Evolutionary conservation across 2,113 vertebrate species (phyloP).

Genomic region (Paramisgurnus dabryanus): DNA sequence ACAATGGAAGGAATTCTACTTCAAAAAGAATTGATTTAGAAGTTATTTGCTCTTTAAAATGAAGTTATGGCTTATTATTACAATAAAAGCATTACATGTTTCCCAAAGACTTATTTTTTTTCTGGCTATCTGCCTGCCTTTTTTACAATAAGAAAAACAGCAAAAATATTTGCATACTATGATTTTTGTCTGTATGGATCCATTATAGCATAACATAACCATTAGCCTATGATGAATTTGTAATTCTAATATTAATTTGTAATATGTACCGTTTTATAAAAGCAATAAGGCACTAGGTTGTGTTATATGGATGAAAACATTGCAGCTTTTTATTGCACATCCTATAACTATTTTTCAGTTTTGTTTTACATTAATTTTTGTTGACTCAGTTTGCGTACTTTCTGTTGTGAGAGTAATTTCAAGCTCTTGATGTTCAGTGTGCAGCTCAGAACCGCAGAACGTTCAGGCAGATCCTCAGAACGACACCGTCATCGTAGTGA

Average conservation of each 20-base stretch:
- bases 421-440: constrained; percentile 71
- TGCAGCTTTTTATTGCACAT: no score
- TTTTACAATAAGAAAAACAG: no score
- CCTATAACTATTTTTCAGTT: no score
- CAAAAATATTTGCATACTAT: no score
- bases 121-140: neutral
- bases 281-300: no score
- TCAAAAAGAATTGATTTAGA: constrained; percentile 15
- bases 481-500: constrained; percentile 92
- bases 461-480: constrained; percentile 92
- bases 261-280: no score
- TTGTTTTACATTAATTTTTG: no score
- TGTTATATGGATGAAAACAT: no score
- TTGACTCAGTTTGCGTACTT: neutral
- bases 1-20: neutral
- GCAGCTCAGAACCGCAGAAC: constrained; percentile 92
- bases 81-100: neutral
- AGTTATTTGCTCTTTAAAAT: neutral
- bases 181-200: no score
- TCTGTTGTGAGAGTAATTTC: neutral
- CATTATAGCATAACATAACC: no score
- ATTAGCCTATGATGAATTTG: no score
- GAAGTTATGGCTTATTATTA: neutral
- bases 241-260: no score
- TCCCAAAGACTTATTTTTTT: neutral